Conservation (phyloP, 2,113 vertebrate genomes). For the Erythrocercus mccallii region DNA sequence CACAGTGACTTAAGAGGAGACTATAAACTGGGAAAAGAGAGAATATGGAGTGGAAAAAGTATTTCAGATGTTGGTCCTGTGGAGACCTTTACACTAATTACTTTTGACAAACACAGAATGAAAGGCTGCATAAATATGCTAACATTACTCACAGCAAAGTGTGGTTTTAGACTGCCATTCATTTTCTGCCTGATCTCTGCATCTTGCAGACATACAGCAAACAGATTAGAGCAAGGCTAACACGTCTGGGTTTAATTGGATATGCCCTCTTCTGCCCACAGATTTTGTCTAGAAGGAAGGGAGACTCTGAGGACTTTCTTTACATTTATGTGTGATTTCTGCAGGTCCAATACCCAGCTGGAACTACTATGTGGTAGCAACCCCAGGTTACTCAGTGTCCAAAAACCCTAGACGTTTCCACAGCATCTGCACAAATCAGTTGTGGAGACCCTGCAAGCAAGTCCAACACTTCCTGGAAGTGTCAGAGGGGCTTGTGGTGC, state of each 20-base stretch:
- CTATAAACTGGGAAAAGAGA: background rate
- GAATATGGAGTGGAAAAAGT: background rate
- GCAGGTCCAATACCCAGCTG: background rate
- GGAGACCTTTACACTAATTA: background rate
- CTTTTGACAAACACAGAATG: slow-evolving; percentile 3
- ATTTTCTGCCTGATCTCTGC: slow-evolving; percentile 13
- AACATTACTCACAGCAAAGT: slow-evolving; percentile 10
- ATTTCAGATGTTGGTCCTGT: background rate
- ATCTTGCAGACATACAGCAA: slow-evolving; percentile 22
- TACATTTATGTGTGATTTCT: background rate
- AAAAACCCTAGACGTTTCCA: background rate
- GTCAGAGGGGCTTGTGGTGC: background rate
- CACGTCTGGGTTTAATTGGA: background rate
- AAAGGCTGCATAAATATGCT: slow-evolving; percentile 21
- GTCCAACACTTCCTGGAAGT: background rate
- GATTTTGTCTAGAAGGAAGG: slow-evolving; percentile 7
- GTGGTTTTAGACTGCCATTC: slow-evolving; percentile 16
- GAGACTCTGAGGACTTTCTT: background rate
- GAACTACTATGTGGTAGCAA: background rate
- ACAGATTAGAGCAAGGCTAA: background rate
- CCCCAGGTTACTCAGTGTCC: background rate
- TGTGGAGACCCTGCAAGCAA: background rate
- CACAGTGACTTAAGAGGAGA: background rate
- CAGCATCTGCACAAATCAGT: background rate
- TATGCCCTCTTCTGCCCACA: slow-evolving; percentile 16